Conservation (phyloP, 2,113 vertebrate genomes). For the Cygnus buccinator region DNA sequence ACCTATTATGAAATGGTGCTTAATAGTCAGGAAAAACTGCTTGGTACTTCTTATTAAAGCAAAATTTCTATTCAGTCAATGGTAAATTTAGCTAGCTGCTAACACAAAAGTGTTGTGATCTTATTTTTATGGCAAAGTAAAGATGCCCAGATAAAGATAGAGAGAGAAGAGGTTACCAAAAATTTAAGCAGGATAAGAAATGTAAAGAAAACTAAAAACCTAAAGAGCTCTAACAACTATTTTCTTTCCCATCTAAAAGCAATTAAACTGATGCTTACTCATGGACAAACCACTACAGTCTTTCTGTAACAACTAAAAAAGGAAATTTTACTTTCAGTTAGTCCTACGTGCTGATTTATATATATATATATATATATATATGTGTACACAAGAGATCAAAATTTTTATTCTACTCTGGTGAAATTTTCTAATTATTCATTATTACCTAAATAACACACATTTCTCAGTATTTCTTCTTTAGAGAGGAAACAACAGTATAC, state of each 20-base stretch:
- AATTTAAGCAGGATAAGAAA: background rate
- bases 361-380: no score
- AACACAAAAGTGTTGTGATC: background rate
- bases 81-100: background rate
- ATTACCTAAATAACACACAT: background rate
- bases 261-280: background rate
- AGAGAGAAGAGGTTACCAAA: background rate
- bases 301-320: background rate
- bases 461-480: background rate
- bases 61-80: background rate
- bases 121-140: background rate
- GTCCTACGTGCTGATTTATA: background rate
- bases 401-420: background rate
- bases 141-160: background rate
- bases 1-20: background rate
- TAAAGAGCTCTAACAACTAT: background rate
- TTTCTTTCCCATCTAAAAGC: background rate
- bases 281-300: background rate
- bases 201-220: background rate
- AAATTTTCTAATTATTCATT: background rate
- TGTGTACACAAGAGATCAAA: background rate
- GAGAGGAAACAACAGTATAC: background rate
- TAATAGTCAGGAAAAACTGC: background rate
- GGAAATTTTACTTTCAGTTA: background rate
- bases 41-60: background rate